A percentile compares a stretch with the other conserved stretches of the same genome.
Evolutionary conservation across 2,797 vertebrate genomes (phyloP).

Genomic region (Chiloscyllium punctatum): DNA sequence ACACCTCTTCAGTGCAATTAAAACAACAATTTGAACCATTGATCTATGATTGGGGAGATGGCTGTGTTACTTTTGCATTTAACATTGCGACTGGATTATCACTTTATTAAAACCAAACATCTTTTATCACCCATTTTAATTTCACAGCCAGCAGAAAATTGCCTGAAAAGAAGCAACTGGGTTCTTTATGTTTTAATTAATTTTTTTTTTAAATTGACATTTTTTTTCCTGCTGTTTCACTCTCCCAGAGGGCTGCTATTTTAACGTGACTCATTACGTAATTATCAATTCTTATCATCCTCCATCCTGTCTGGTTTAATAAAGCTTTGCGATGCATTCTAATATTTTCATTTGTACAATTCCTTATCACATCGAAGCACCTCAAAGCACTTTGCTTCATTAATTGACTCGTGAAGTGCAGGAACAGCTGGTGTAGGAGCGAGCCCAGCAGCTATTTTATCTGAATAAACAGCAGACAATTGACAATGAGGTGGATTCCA

Average conservation of each 20-base stretch:
- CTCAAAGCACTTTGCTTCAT: background rate
- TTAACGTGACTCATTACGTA: background rate
- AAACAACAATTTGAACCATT: too few species aligned
- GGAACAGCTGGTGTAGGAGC: background rate
- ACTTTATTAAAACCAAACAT: slow-evolving; percentile 7
- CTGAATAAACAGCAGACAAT: background rate
- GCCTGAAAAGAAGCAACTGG: background rate
- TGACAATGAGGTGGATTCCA: background rate
- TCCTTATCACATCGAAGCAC: background rate
- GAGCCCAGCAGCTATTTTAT: background rate
- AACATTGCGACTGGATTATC: background rate
- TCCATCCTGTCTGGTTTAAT: background rate
- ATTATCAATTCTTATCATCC: background rate
- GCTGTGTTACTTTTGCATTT: background rate
- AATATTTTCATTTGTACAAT: background rate
- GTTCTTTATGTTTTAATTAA: background rate
- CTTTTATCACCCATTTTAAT: slow-evolving; percentile 6
- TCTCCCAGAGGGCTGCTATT: background rate
- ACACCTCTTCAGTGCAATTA: too few species aligned
- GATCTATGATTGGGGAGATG: too few species aligned
- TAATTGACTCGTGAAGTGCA: background rate
- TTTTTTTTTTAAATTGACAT: background rate
- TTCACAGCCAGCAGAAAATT: slow-evolving; percentile 3
- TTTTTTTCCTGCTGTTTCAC: background rate
- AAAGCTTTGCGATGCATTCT: background rate